phyloP scores from a whole-genome alignment of 2,888 invertebrate species.

The Synergus japonicus region DNA sequence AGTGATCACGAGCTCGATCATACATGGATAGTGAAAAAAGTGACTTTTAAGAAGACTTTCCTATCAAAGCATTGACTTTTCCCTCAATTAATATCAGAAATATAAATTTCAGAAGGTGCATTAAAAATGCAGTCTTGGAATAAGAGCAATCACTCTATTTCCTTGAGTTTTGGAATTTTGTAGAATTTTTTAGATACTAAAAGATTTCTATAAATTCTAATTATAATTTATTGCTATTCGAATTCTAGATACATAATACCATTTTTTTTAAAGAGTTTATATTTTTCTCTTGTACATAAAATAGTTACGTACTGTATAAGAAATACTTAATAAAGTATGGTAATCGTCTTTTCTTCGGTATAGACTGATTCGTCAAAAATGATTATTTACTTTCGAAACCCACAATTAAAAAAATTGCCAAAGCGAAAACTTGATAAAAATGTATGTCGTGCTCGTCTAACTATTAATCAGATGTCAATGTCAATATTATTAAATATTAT shows the following conservation, averaged over 20 bases:
- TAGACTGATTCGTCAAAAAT: not conserved
- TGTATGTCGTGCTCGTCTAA: constrained; percentile 9
- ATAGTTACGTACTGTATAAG: not conserved
- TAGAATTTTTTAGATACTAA: constrained; percentile 1
- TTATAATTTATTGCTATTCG: not conserved
- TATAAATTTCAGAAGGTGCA: not conserved
- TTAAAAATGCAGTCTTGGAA: not conserved
- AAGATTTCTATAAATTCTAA: not conserved
- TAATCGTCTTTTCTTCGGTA: constrained; percentile 1
- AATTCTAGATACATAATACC: not conserved
- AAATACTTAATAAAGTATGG: not conserved
- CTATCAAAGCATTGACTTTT: not conserved
- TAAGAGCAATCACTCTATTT: not conserved
- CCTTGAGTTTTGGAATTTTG: not conserved
- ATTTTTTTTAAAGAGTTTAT: constrained; percentile 8
- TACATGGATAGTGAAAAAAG: not conserved
- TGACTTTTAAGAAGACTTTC: no score
- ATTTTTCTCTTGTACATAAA: constrained; percentile 18
- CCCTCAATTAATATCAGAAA: not conserved
- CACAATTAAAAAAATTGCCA: not conserved
- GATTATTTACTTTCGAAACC: not conserved
- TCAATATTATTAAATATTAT: not conserved
- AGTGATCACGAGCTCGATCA: constrained; percentile 18
- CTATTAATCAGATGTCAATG: constrained; percentile 13
- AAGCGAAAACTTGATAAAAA: not conserved